These are phyloP conservation scores for Pseudomyrmex concolor DNA, from an alignment of 1,140 invertebrate genomes.

Conservation along the genomic window DNA sequence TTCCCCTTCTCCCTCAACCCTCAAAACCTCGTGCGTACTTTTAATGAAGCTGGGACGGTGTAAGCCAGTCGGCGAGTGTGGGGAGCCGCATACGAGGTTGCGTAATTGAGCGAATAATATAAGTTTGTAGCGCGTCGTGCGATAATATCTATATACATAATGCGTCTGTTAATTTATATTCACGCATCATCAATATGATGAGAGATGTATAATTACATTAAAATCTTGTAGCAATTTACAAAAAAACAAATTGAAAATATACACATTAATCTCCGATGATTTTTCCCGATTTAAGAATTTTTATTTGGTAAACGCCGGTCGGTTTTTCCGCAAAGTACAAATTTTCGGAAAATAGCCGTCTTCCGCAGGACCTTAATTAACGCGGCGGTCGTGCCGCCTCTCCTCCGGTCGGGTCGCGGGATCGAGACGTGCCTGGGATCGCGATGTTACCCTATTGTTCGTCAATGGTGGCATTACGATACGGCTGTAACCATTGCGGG, in stretches of 20 bases:
- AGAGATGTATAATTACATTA: no score
- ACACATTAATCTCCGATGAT: background rate
- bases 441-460: constrained; percentile 77
- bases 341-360: constrained; percentile 68
- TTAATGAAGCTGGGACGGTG: constrained; percentile 76
- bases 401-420: constrained; percentile 61
- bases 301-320: constrained; percentile 22
- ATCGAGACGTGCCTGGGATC: constrained; percentile 81
- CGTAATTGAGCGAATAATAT: constrained; percentile 53
- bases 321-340: background rate
- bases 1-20: constrained; percentile 54
- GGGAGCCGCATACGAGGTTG: constrained; percentile 16
- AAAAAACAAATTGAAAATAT: no score
- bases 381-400: constrained; percentile 50
- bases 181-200: constrained; percentile 5
- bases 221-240: no score
- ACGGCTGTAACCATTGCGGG: constrained; percentile 68
- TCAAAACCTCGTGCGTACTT: constrained; percentile 71
- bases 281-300: constrained; percentile 16
- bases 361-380: constrained; percentile 73
- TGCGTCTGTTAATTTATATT: background rate
- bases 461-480: constrained; percentile 75
- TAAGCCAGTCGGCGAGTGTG: constrained; percentile 16
- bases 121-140: background rate
- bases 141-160: background rate